Conservation (phyloP, 2,797 vertebrate genomes). For the Danio tinwini region DNA sequence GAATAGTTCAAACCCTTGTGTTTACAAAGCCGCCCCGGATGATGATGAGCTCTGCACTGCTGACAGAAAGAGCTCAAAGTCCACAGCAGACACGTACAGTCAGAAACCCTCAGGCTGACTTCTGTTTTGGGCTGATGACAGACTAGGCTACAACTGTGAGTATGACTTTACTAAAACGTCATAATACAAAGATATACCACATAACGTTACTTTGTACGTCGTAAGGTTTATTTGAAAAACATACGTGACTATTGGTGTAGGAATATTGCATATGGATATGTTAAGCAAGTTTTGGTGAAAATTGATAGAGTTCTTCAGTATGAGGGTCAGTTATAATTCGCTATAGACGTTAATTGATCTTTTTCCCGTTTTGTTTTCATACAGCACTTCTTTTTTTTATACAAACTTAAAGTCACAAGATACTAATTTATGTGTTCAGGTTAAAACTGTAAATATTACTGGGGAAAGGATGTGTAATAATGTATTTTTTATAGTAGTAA, state of each 20-base stretch:
- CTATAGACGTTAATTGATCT: no score
- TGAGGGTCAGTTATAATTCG: no score
- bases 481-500: no score
- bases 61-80: conserved; percentile 53
- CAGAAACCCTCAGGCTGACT: background rate
- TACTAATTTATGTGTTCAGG: no score
- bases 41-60: no score
- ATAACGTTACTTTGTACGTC: background rate
- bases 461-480: no score
- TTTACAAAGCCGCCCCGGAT: conserved; percentile 30
- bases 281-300: background rate
- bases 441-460: no score
- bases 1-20: background rate
- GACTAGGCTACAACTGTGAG: conserved; percentile 27
- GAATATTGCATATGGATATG: background rate
- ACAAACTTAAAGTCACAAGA: no score
- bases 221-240: background rate
- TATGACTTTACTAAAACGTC: background rate
- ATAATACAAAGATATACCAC: background rate
- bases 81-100: conserved; percentile 10
- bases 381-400: no score
- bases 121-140: conserved; percentile 9
- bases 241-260: background rate
- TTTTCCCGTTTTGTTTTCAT: no score
- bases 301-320: no score